Evolutionary conservation across 2,888 invertebrate genomes (phyloP).

Genomic region (Leucania comma): DNA sequence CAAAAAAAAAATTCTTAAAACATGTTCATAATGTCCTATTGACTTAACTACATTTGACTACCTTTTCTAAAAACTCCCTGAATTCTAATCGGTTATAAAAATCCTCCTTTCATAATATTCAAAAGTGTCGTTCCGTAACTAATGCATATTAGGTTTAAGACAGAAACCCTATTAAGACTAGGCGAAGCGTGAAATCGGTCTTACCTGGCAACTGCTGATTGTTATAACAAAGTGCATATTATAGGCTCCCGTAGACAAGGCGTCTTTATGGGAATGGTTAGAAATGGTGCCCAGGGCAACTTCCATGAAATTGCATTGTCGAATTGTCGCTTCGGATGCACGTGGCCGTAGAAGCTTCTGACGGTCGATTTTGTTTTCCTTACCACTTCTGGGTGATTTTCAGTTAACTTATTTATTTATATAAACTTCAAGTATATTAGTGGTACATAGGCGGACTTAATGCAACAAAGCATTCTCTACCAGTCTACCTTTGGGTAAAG

Average conservation of each 20-base stretch:
- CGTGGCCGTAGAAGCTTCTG: neutral
- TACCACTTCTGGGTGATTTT: too few species aligned
- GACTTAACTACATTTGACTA: neutral
- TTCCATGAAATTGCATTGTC: neutral
- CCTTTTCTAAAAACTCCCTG: neutral
- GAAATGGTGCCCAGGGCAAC: neutral
- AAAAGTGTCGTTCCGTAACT: constrained; percentile 38
- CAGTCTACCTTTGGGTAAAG: too few species aligned
- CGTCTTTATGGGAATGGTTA: neutral
- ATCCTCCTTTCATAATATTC: constrained; percentile 13
- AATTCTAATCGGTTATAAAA: constrained; percentile 25
- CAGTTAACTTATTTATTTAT: too few species aligned
- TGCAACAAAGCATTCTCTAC: too few species aligned
- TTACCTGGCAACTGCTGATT: constrained; percentile 61
- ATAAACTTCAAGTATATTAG: too few species aligned
- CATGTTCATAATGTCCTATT: too few species aligned
- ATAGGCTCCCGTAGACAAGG: constrained; percentile 7
- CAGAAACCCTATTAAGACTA: constrained; percentile 62
- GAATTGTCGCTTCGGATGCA: neutral
- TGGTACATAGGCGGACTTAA: too few species aligned
- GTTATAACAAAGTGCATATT: constrained; percentile 56
- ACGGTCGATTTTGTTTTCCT: too few species aligned
- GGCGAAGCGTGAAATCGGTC: constrained; percentile 68
- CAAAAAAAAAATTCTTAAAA: neutral
- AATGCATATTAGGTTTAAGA: constrained; percentile 60